A percentile compares a stretch with the other conserved stretches of the same genome.
These are phyloP conservation scores for Telmatochromis sp. DNA, from an alignment of 2,113 vertebrate species.

Conservation along the genomic window DNA sequence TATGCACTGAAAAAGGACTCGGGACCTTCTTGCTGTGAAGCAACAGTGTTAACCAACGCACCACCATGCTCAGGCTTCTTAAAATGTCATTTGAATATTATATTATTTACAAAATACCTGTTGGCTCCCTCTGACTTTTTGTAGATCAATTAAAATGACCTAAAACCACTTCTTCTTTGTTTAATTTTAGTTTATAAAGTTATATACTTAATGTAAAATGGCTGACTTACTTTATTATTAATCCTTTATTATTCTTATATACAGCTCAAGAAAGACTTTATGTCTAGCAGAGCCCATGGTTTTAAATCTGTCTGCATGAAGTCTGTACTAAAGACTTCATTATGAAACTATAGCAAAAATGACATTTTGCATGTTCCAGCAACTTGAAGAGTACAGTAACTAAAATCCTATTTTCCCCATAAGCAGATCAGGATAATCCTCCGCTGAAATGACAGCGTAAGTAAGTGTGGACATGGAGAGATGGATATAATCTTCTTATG, in stretches of 20 bases:
- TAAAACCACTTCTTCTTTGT: background rate
- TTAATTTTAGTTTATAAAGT: background rate
- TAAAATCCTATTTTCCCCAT: conserved; percentile 51
- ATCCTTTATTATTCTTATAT: background rate
- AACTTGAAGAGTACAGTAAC: conserved; percentile 30
- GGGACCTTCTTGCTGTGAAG: background rate
- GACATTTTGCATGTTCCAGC: conserved; percentile 41
- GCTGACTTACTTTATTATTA: background rate
- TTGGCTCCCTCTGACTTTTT: background rate
- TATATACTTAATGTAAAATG: background rate
- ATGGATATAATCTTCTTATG: conserved; percentile 52
- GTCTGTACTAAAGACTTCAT: background rate
- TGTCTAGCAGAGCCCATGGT: background rate
- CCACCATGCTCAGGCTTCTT: background rate
- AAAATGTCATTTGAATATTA: background rate
- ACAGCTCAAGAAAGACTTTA: background rate
- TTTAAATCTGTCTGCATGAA: background rate
- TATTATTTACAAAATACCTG: background rate
- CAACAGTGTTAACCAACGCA: background rate
- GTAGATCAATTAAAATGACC: background rate
- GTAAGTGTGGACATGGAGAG: conserved; percentile 39
- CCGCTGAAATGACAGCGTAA: conserved; percentile 43
- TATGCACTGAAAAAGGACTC: background rate
- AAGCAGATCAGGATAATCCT: conserved; percentile 61
- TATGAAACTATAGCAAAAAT: background rate